A percentile compares a stretch with the other conserved stretches of the same genome.
phyloP scores from a whole-genome alignment of 2,113 vertebrate genomes.

The Myotis yumanensis region DNA sequence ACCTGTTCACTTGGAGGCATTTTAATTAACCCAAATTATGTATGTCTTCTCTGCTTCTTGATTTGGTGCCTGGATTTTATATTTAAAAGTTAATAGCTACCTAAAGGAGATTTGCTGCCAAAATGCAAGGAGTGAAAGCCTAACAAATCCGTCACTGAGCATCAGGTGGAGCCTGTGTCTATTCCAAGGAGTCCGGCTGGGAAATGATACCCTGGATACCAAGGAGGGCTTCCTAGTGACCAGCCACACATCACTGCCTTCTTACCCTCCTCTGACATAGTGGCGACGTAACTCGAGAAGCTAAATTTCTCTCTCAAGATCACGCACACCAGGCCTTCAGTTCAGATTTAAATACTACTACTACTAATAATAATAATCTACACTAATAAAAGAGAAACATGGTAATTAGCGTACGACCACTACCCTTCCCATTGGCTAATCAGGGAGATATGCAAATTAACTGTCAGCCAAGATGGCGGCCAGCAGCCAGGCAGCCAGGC shows the following conservation, averaged over 20 bases:
- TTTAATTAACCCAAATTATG: conserved; percentile 89
- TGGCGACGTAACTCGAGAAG: not conserved
- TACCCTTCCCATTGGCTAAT: too few species aligned
- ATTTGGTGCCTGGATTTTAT: conserved; percentile 83
- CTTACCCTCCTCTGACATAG: not conserved
- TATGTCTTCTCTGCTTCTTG: conserved; percentile 81
- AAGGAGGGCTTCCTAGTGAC: not conserved
- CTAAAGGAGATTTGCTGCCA: conserved; percentile 83
- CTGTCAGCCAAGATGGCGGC: too few species aligned
- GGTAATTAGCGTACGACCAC: too few species aligned
- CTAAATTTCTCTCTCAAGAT: not conserved
- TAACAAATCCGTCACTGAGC: conserved; percentile 64
- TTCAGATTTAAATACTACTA: not conserved
- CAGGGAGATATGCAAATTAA: too few species aligned
- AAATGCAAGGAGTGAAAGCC: conserved; percentile 70
- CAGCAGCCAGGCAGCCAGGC: too few species aligned
- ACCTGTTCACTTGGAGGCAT: conserved; percentile 87
- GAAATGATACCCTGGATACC: not conserved
- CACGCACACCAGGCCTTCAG: not conserved
- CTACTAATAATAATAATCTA: not conserved
- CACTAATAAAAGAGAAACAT: too few species aligned
- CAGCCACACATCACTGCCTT: not conserved
- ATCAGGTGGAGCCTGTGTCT: not conserved
- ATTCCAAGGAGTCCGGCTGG: not conserved
- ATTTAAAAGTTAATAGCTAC: conserved; percentile 85